Conservation (phyloP, 2,113 vertebrate genomes). For the Heterocephalus glaber region DNA sequence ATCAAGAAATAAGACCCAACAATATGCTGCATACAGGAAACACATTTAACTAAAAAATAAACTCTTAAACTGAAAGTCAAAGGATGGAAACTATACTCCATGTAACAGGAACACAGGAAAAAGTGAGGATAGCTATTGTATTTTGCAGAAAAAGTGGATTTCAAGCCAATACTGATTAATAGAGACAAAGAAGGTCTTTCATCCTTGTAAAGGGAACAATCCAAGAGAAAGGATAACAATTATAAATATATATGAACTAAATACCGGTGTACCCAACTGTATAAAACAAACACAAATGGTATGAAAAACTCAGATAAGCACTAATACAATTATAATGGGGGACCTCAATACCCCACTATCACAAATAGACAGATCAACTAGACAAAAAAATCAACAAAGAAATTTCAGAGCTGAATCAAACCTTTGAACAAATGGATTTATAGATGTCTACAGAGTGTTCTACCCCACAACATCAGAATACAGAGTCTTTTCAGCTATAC, state of each 20-base stretch:
- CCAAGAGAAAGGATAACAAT: background rate
- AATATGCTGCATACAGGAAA: background rate
- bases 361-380: background rate
- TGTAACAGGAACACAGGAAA: background rate
- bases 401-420: background rate
- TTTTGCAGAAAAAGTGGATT: background rate
- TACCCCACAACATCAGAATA: background rate
- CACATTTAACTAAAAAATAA: background rate
- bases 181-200: no score
- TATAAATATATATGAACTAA: background rate
- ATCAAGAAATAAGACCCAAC: background rate
- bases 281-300: background rate
- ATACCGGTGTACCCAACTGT: background rate
- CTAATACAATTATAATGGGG: background rate
- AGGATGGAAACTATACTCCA: background rate
- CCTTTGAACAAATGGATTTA: background rate
- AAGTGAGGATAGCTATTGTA: background rate
- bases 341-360: background rate
- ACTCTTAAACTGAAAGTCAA: background rate
- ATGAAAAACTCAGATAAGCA: background rate
- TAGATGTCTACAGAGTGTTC: background rate
- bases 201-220: no score
- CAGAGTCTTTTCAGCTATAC: background rate
- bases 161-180: background rate
- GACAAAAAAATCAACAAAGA: background rate